Percentiles rank a stretch among this genome's conserved stretches.
Conservation (phyloP, 2,113 vertebrate genomes). For the Callipepla squamata region DNA sequence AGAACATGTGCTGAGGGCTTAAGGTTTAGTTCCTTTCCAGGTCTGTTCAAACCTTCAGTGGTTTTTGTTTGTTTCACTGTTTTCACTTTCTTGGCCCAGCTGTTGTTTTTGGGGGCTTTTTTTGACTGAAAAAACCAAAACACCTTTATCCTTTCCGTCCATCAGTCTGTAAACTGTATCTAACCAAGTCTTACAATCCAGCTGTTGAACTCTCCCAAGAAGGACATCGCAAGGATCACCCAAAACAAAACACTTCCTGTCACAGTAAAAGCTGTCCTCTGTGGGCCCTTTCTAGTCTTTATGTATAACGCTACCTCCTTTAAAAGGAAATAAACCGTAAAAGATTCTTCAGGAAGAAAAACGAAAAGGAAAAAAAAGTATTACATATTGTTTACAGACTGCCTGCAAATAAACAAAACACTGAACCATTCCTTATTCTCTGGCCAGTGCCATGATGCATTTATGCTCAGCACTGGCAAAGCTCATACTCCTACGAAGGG, state of each 20-base stretch:
- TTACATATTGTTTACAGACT: not conserved
- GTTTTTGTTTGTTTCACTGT: not conserved
- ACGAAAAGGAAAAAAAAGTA: not conserved
- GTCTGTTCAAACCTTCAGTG: not conserved
- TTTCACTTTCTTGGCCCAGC: not conserved
- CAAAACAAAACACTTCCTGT: not conserved
- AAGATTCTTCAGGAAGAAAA: not conserved
- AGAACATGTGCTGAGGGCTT: not conserved
- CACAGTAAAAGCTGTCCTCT: not conserved
- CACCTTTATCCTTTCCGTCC: not conserved
- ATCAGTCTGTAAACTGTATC: not conserved
- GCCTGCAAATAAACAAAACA: not conserved
- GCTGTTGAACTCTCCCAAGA: not conserved
- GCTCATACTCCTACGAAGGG: not conserved
- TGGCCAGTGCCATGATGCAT: not conserved
- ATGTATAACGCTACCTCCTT: not conserved
- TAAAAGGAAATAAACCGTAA: not conserved
- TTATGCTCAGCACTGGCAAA: not conserved
- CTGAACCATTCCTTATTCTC: not conserved
- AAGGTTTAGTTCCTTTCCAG: not conserved
- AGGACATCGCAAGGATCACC: not conserved
- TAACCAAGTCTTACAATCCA: not conserved
- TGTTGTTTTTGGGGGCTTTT: not conserved
- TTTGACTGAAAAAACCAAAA: not conserved
- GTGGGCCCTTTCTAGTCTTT: not conserved